Evolutionary conservation across 2,113 vertebrate genomes (phyloP).

Genomic region (Passer domesticus): DNA sequence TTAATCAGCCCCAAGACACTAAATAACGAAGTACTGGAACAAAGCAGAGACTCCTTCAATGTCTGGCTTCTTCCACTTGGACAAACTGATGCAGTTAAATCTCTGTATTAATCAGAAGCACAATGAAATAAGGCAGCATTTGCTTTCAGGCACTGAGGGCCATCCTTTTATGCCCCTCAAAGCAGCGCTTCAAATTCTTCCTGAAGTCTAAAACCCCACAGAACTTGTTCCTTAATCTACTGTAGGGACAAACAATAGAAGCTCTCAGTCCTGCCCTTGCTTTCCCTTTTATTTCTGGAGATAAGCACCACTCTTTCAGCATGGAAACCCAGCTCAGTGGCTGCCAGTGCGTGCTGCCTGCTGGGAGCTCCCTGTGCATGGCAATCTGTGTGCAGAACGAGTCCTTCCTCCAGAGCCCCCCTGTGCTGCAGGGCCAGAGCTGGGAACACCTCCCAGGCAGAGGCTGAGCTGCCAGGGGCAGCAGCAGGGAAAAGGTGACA

Average conservation of each 20-base stretch:
- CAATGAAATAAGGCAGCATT: not conserved
- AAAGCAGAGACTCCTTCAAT: conserved; percentile 9
- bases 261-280: not conserved
- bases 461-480: not conserved
- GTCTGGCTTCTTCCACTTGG: conserved; percentile 5
- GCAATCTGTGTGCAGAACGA: not conserved
- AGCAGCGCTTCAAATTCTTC: not conserved
- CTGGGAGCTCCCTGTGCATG: not conserved
- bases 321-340: not conserved
- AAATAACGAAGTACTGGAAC: not conserved
- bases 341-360: not conserved
- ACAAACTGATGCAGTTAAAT: conserved; percentile 32
- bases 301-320: not conserved
- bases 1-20: not conserved
- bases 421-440: not conserved
- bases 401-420: not conserved
- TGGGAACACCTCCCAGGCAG: not conserved
- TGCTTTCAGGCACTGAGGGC: conserved; percentile 17
- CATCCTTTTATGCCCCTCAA: not conserved
- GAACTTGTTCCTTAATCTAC: not conserved
- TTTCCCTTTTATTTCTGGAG: not conserved
- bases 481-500: not conserved
- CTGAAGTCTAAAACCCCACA: not conserved
- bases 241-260: not conserved
- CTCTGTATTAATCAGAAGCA: conserved; percentile 23